Conservation (phyloP, 2,888 invertebrate species). For the Hyposoter dolosus region DNA sequence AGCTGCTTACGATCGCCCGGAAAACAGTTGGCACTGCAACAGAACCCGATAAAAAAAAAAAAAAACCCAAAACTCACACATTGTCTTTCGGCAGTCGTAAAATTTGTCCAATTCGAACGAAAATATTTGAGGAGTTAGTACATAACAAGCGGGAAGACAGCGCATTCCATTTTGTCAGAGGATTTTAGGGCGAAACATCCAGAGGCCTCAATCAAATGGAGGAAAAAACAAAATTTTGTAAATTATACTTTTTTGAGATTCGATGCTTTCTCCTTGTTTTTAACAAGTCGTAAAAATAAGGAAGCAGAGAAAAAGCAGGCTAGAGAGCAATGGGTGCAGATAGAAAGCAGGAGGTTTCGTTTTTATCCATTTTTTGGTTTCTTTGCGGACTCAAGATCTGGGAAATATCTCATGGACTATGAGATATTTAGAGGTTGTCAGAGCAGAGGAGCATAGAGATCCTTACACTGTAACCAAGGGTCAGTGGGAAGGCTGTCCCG, state of each 20-base stretch:
- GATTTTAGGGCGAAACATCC: neutral
- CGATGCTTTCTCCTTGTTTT: slow-evolving; percentile 1
- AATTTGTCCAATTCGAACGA: neutral
- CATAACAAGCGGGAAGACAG: slow-evolving; percentile 21
- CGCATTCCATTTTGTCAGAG: slow-evolving; percentile 7
- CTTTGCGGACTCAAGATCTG: slow-evolving; percentile 32
- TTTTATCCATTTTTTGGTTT: slow-evolving; percentile 62
- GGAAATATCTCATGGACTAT: slow-evolving; percentile 64
- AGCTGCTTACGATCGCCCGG: slow-evolving; percentile 82
- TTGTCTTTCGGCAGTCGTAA: neutral
- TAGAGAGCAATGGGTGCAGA: slow-evolving; percentile 9
- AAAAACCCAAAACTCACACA: slow-evolving; percentile 37
- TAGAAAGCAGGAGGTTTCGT: slow-evolving; percentile 45
- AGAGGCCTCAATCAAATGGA: neutral
- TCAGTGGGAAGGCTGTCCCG: slow-evolving; percentile 86
- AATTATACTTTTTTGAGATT: neutral
- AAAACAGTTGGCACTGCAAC: slow-evolving; percentile 85
- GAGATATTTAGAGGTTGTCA: slow-evolving; percentile 63
- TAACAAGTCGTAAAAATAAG: neutral
- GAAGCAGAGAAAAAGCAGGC: slow-evolving; percentile 20
- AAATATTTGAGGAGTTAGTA: neutral
- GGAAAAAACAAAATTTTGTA: neutral
- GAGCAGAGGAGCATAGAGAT: slow-evolving; percentile 81
- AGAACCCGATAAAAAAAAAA: slow-evolving; percentile 42
- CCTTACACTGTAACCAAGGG: slow-evolving; percentile 86